Evolutionary conservation across 2,797 vertebrate genomes (phyloP).

Genomic region (Pipistrellus kuhlii): DNA sequence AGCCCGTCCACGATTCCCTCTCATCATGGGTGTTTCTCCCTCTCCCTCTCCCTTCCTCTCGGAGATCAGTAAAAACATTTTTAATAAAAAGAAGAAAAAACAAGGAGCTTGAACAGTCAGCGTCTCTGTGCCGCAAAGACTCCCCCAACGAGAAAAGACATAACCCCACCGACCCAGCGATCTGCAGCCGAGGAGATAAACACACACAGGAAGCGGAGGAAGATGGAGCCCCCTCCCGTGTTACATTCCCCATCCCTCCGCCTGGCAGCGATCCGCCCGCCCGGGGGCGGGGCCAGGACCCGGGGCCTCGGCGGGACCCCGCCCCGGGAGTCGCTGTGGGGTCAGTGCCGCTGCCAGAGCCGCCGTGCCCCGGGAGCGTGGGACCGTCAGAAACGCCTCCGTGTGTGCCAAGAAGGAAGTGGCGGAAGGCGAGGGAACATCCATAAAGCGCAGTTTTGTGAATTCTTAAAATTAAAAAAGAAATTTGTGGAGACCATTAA

Average conservation of each 20-base stretch:
- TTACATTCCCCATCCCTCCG: neutral
- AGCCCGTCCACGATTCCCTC: too few species aligned
- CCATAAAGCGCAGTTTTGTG: neutral
- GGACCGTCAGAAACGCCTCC: neutral
- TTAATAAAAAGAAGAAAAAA: too few species aligned
- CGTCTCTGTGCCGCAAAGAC: neutral
- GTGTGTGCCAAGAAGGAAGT: neutral
- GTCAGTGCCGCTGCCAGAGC: neutral
- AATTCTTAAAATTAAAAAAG: conserved; percentile 56
- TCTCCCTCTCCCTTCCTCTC: too few species aligned
- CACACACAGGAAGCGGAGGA: neutral
- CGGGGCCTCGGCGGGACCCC: neutral
- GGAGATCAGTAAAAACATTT: too few species aligned
- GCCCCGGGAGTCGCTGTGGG: neutral
- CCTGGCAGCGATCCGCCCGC: neutral
- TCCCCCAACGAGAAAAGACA: neutral
- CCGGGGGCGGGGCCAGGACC: neutral
- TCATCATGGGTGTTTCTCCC: too few species aligned
- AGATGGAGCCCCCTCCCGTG: neutral
- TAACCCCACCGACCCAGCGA: neutral
- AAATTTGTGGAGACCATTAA: conserved; percentile 29
- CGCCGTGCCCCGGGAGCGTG: neutral
- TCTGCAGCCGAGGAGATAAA: neutral
- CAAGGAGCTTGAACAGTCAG: neutral
- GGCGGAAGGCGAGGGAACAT: neutral